These are phyloP conservation scores for Takifugu ocellatus DNA, from an alignment of 2,797 vertebrate species.

Conservation along the genomic window DNA sequence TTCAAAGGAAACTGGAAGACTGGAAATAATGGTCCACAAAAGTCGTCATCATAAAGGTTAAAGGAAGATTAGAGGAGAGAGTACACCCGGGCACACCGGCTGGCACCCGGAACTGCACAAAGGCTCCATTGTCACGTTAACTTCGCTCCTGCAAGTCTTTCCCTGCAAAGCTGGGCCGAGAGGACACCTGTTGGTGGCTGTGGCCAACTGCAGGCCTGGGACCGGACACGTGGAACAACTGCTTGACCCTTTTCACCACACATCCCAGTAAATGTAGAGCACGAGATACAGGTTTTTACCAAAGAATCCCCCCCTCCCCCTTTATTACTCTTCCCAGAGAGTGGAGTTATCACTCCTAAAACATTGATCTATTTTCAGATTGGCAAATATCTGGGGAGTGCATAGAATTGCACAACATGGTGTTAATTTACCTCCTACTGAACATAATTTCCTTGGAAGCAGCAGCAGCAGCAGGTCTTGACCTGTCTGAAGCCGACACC, in stretches of 20 bases:
- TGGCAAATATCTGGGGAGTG: constrained; percentile 6
- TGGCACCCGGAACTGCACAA: constrained; percentile 72
- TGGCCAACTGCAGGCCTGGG: constrained; percentile 53
- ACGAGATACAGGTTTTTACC: no score
- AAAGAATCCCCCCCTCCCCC: neutral
- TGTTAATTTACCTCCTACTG: no score
- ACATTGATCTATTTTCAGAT: constrained; percentile 13
- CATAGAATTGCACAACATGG: no score
- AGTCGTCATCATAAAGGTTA: constrained; percentile 71
- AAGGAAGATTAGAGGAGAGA: constrained; percentile 75
- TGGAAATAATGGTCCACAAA: constrained; percentile 55
- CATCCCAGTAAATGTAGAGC: no score
- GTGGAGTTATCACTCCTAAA: neutral
- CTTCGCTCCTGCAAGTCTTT: constrained; percentile 50
- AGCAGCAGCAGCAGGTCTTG: neutral
- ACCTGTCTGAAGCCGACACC: constrained; percentile 8
- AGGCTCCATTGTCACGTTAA: constrained; percentile 70
- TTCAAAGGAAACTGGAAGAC: constrained; percentile 62
- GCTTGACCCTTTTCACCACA: no score
- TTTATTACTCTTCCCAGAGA: neutral
- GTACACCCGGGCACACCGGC: constrained; percentile 69
- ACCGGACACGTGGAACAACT: neutral
- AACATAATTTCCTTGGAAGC: constrained; percentile 5
- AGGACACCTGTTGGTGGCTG: constrained; percentile 69
- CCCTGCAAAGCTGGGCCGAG: constrained; percentile 32